These are phyloP conservation scores for Abramis brama DNA, from an alignment of 2,113 vertebrate species.

Conservation along the genomic window DNA sequence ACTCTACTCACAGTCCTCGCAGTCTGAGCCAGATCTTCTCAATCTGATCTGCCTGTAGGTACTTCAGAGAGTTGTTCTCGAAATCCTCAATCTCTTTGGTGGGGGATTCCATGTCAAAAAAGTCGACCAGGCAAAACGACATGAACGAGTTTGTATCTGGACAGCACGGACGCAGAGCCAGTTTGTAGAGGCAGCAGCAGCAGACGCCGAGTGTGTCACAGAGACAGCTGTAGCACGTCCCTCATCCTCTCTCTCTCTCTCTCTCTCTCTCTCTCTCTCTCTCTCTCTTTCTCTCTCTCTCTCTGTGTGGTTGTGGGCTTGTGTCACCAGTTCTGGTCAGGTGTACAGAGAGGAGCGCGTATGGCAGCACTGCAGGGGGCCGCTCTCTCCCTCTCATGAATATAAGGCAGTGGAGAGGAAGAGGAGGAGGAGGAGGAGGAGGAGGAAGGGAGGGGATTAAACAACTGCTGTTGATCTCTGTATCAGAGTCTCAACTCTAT, in stretches of 20 bases:
- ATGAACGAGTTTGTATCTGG: conserved; percentile 54
- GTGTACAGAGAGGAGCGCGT: conserved; percentile 48
- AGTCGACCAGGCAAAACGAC: conserved; percentile 60
- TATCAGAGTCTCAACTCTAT: neutral
- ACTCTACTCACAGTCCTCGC: conserved; percentile 87
- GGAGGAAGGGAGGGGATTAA: conserved; percentile 29
- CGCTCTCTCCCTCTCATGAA: conserved; percentile 33
- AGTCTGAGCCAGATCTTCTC: conserved; percentile 95
- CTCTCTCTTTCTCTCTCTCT: conserved; percentile 32
- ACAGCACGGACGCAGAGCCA: conserved; percentile 23
- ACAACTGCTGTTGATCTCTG: conserved; percentile 42
- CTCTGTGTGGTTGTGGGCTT: neutral
- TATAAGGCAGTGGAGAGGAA: conserved; percentile 30
- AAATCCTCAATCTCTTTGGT: conserved; percentile 95
- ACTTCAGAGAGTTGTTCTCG: conserved; percentile 91
- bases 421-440: neutral
- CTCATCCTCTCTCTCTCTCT: conserved; percentile 44
- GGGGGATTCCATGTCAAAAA: conserved; percentile 86
- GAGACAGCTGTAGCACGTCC: conserved; percentile 62
- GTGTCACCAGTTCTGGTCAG: conserved; percentile 58
- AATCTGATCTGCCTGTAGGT: conserved; percentile 89
- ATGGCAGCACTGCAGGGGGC: conserved; percentile 37
- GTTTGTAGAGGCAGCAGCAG: conserved; percentile 41
- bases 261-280: conserved; percentile 39
- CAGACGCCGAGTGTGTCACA: conserved; percentile 56